Conservation (phyloP, 1,140 invertebrate genomes). For the Apis dorsata region DNA sequence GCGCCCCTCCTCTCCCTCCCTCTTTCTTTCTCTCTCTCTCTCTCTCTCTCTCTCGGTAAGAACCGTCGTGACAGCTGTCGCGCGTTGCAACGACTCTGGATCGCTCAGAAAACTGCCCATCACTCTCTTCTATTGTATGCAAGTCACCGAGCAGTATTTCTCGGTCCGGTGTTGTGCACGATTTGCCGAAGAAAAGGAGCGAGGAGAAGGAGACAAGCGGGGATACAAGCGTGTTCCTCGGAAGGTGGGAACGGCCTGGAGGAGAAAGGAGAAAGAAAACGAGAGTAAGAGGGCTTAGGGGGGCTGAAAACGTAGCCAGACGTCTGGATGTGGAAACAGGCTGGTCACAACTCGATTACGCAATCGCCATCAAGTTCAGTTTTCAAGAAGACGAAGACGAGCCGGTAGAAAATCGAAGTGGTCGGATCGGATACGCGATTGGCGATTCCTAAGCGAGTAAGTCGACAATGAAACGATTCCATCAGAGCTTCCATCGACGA, state of each 20-base stretch:
- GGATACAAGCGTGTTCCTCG: neutral
- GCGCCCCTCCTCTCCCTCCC: conserved; percentile 1
- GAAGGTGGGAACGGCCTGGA: neutral
- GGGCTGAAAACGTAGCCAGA: conserved; percentile 33
- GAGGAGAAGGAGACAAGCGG: neutral
- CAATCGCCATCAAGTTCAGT: conserved; percentile 64
- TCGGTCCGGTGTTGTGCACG: conserved; percentile 37
- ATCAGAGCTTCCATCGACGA: conserved; percentile 21
- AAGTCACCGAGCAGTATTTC: conserved; percentile 49
- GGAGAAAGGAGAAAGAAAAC: conserved; percentile 29
- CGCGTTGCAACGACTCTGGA: conserved; percentile 47
- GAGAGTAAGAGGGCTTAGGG: conserved; percentile 34
- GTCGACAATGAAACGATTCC: conserved; percentile 50
- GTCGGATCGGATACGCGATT: conserved; percentile 40
- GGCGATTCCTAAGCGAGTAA: conserved; percentile 55
- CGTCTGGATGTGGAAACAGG: conserved; percentile 51
- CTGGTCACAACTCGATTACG: conserved; percentile 60
- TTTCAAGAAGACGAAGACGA: conserved; percentile 55
- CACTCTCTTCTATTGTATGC: conserved; percentile 63
- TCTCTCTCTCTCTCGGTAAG: neutral
- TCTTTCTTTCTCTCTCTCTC: neutral
- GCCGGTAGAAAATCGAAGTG: conserved; percentile 46
- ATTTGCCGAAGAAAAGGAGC: conserved; percentile 28
- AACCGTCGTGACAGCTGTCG: conserved; percentile 54
- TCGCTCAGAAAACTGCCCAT: conserved; percentile 59